phyloP scores from a whole-genome alignment of 2,797 vertebrate species.

The Lagocephalus sceleratus region DNA sequence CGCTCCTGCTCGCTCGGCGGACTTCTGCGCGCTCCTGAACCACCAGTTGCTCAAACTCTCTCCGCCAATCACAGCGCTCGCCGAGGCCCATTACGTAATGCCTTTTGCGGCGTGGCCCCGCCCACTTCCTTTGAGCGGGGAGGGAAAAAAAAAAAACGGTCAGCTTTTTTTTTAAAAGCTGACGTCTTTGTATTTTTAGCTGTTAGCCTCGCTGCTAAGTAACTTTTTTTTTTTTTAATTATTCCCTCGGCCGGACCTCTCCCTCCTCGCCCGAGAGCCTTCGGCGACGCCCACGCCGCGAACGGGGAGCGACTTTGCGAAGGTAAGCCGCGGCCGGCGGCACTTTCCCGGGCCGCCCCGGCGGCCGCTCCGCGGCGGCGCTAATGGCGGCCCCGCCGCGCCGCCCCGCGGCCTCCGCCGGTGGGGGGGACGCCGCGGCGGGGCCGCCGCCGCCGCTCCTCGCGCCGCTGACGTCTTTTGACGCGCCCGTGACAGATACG shows the following conservation, averaged over 20 bases:
- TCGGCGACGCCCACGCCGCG: conserved; percentile 53
- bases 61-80: conserved; percentile 65
- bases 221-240: no score
- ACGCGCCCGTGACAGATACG: conserved; percentile 82
- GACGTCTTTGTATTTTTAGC: conserved; percentile 68
- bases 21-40: no score
- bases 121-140: conserved; percentile 71
- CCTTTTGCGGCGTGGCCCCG: conserved; percentile 43
- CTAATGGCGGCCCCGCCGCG: conserved; percentile 77
- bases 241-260: no score
- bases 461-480: conserved; percentile 85
- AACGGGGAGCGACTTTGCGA: conserved; percentile 45
- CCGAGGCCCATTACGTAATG: conserved; percentile 58
- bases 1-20: no score
- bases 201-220: conserved; percentile 58
- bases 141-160: conserved; percentile 55
- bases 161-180: conserved; percentile 61
- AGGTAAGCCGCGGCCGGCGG: conserved; percentile 40
- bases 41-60: conserved; percentile 23
- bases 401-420: conserved; percentile 21
- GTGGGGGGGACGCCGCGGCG: no score
- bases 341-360: conserved; percentile 11
- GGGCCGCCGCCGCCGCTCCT: conserved; percentile 76
- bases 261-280: conserved; percentile 32
- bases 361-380: conserved; percentile 31